These are phyloP conservation scores for Chrysolina haemoptera DNA, from an alignment of 2,888 invertebrate genomes.

Conservation along the genomic window DNA sequence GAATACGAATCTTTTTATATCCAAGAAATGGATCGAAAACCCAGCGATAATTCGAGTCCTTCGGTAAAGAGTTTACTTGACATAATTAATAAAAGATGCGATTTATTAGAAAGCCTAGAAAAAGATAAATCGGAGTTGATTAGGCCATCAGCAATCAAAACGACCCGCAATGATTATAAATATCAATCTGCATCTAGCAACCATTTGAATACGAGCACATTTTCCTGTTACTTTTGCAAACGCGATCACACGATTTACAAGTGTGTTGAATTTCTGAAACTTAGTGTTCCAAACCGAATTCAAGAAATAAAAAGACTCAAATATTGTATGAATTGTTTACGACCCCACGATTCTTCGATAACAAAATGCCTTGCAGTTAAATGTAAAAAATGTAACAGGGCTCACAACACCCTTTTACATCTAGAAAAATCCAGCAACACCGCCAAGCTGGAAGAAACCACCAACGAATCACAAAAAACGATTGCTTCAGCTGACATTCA, in stretches of 20 bases:
- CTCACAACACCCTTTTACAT: background rate
- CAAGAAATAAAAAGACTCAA: background rate
- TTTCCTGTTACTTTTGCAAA: background rate
- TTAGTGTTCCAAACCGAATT: background rate
- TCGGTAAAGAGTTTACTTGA: background rate
- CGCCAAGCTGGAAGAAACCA: background rate
- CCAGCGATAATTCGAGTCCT: background rate
- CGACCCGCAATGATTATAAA: background rate
- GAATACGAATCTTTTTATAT: conserved; percentile 6
- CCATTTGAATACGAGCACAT: conserved; percentile 1
- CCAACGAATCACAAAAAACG: too few relatives aligned
- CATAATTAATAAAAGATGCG: background rate
- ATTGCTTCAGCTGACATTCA: background rate
- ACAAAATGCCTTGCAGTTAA: background rate
- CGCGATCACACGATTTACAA: too few relatives aligned
- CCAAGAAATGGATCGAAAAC: background rate
- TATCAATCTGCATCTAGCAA: background rate
- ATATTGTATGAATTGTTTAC: background rate
- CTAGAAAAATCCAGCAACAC: background rate
- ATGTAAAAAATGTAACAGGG: too few relatives aligned
- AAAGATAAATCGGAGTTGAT: background rate
- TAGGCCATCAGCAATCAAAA: too few relatives aligned
- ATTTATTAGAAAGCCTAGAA: background rate
- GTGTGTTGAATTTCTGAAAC: too few relatives aligned
- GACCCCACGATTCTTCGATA: background rate